These are phyloP conservation scores for Coptodon bakossiorum DNA, from an alignment of 2,113 vertebrate genomes.

Conservation along the genomic window DNA sequence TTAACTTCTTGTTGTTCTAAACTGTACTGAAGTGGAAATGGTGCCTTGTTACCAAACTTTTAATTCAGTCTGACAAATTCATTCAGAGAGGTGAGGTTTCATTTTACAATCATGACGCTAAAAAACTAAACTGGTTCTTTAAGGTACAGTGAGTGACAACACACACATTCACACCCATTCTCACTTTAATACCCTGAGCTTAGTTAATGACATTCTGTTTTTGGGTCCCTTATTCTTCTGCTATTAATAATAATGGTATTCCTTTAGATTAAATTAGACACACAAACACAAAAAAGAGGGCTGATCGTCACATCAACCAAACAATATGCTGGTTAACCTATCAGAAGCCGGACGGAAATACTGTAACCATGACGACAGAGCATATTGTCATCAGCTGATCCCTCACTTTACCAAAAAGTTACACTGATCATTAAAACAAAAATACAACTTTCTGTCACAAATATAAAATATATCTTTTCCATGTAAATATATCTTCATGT, in stretches of 20 bases:
- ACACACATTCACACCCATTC: not conserved
- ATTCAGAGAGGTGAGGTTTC: not conserved
- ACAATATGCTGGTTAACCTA: not conserved
- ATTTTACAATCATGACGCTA: not conserved
- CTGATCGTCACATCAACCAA: not conserved
- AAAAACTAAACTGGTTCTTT: not conserved
- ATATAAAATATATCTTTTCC: constrained; percentile 43
- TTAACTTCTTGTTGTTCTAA: not conserved
- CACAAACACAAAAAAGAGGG: not conserved
- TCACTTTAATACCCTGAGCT: constrained; percentile 5
- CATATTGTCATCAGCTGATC: not conserved
- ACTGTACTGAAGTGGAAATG: not conserved
- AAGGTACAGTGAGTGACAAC: not conserved
- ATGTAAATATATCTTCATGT: constrained; percentile 43
- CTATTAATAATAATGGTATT: not conserved
- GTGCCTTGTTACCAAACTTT: not conserved
- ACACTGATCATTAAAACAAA: constrained; percentile 5
- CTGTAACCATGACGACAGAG: constrained; percentile 16
- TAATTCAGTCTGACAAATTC: not conserved
- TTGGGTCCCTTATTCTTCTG: not conserved
- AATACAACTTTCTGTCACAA: constrained; percentile 20
- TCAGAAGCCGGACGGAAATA: constrained; percentile 13
- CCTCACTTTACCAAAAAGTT: constrained; percentile 15
- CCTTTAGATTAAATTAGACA: not conserved
- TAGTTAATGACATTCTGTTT: not conserved